These are phyloP conservation scores for Hirundichthys speculiger DNA, from an alignment of 2,113 vertebrate species.

Conservation along the genomic window DNA sequence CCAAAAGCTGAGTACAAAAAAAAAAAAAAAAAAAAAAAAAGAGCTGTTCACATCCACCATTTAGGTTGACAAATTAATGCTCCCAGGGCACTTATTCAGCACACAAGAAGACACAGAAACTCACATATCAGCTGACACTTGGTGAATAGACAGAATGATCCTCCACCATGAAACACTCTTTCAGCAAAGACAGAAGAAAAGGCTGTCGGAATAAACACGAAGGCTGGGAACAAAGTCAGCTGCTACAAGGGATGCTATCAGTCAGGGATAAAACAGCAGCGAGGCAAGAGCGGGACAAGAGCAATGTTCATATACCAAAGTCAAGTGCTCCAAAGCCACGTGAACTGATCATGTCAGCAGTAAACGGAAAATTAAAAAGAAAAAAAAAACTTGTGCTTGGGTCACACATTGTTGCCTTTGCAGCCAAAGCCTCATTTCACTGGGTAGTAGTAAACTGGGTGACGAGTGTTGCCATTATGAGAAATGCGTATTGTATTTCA, in stretches of 20 bases:
- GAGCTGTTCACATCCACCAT: background rate
- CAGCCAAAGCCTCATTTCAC: no score
- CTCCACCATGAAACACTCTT: slow-evolving; percentile 40
- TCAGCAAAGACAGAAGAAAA: slow-evolving; percentile 37
- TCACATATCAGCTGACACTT: slow-evolving; percentile 32
- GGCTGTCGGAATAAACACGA: slow-evolving; percentile 16
- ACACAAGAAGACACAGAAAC: slow-evolving; percentile 20
- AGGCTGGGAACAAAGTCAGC: slow-evolving; percentile 48
- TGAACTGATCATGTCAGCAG: slow-evolving; percentile 31
- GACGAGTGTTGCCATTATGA: no score
- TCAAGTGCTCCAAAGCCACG: slow-evolving; percentile 40
- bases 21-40: background rate
- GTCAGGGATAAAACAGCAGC: slow-evolving; percentile 17
- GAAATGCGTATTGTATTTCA: no score
- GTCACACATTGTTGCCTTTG: no score
- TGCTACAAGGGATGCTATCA: slow-evolving; percentile 20
- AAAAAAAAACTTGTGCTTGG: background rate
- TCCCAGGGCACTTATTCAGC: slow-evolving; percentile 1
- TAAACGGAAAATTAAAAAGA: slow-evolving; percentile 12
- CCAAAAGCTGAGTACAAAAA: no score
- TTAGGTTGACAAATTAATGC: no score
- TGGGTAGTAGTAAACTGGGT: no score
- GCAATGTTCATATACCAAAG: slow-evolving; percentile 33
- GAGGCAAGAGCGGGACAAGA: slow-evolving; percentile 20
- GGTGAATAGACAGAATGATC: slow-evolving; percentile 31